These are phyloP conservation scores for Venturia canescens DNA, from an alignment of 1,140 invertebrate genomes.

Conservation along the genomic window DNA sequence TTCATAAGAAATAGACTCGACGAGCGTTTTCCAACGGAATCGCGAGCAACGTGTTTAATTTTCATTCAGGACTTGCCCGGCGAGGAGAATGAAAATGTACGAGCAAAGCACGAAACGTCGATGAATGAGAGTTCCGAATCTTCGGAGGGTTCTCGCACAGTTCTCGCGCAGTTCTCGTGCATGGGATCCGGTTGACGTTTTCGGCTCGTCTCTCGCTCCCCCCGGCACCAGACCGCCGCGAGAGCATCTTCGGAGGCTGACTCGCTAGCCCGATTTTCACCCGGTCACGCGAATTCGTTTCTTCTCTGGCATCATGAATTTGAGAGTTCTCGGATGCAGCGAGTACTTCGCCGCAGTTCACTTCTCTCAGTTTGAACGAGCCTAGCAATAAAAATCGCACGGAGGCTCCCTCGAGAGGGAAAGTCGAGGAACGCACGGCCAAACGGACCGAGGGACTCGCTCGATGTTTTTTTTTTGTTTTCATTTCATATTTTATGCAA, in stretches of 20 bases:
- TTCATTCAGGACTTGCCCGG: too few species aligned
- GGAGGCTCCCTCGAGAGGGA: not conserved
- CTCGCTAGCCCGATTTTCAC: constrained; percentile 4
- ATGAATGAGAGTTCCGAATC: too few species aligned
- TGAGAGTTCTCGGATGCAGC: not conserved
- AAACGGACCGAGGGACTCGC: not conserved
- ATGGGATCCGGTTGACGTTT: not conserved
- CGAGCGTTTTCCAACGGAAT: too few species aligned
- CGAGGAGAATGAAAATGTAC: too few species aligned
- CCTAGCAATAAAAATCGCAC: not conserved
- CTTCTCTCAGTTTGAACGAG: not conserved
- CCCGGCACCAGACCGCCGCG: not conserved
- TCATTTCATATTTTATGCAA: too few species aligned
- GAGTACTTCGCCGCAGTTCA: not conserved
- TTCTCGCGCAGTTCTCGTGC: too few species aligned
- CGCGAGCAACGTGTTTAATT: too few species aligned
- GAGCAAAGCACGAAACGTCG: too few species aligned
- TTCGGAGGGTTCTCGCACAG: too few species aligned
- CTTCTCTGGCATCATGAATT: not conserved
- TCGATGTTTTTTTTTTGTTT: too few species aligned
- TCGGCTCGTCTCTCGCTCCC: not conserved
- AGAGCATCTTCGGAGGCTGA: not conserved
- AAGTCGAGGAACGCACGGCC: not conserved
- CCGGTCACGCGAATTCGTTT: not conserved
- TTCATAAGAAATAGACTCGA: too few species aligned